Evolutionary conservation across 2,113 vertebrate species (phyloP).

Genomic region (Syngnathus floridae): DNA sequence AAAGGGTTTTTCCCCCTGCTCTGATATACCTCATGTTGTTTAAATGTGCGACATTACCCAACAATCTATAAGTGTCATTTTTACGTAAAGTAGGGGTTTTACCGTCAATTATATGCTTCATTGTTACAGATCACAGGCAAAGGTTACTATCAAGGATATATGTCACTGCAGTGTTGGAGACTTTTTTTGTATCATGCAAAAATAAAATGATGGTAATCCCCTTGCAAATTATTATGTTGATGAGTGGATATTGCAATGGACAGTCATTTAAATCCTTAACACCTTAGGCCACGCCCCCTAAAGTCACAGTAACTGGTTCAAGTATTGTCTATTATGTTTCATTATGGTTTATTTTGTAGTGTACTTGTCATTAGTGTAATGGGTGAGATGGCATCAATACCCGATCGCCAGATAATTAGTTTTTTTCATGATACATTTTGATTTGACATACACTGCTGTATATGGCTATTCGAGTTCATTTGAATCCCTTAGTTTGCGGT

Average conservation of each 20-base stretch:
- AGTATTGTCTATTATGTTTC: not conserved
- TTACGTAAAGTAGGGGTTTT: not conserved
- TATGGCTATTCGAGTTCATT: too few species aligned
- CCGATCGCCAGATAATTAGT: too few species aligned
- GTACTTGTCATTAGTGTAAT: too few species aligned
- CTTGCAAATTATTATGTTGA: not conserved
- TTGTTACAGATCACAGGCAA: not conserved
- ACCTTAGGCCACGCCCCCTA: not conserved
- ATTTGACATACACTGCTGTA: too few species aligned
- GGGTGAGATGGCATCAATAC: too few species aligned
- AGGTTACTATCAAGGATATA: not conserved
- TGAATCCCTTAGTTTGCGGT: too few species aligned
- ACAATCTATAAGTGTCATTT: not conserved
- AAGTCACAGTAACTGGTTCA: not conserved
- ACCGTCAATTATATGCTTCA: not conserved
- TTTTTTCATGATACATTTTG: too few species aligned
- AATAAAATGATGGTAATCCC: conserved; percentile 14
- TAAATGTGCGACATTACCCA: not conserved
- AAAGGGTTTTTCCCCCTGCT: not conserved
- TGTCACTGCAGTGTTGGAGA: conserved; percentile 3
- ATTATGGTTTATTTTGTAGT: not conserved
- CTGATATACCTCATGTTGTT: not conserved
- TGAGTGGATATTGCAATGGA: not conserved
- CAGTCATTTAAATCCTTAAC: not conserved
- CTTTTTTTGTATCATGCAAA: conserved; percentile 14